A percentile compares a stretch with the other conserved stretches of the same genome.
phyloP scores from a whole-genome alignment of 2,797 vertebrate genomes.

The Pseudochirops corinnae region DNA sequence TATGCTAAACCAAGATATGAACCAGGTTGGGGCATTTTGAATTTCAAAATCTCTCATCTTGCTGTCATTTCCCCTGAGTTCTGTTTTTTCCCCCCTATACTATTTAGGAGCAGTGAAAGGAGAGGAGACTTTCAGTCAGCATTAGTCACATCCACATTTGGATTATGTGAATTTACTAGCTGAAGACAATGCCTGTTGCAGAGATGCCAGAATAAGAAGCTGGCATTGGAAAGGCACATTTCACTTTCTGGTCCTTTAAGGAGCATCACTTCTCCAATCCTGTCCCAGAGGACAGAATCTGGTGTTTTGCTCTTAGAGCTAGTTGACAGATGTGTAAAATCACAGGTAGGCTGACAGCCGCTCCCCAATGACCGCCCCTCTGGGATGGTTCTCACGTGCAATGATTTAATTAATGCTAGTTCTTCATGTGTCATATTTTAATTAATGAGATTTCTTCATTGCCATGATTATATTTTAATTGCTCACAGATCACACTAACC shows the following conservation, averaged over 20 bases:
- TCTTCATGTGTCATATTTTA: slow-evolving; percentile 82
- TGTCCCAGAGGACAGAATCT: slow-evolving; percentile 55
- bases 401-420: slow-evolving; percentile 85
- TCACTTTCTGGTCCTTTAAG: slow-evolving; percentile 20
- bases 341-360: slow-evolving; percentile 73
- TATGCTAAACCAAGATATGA: not conserved
- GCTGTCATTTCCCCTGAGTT: not conserved
- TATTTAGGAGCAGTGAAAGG: not conserved
- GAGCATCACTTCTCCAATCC: slow-evolving; percentile 27
- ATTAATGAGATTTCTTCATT: slow-evolving; percentile 85
- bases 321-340: slow-evolving; percentile 79
- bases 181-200: slow-evolving; percentile 6
- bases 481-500: slow-evolving; percentile 67
- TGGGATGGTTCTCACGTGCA: slow-evolving; percentile 46
- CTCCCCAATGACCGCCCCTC: slow-evolving; percentile 72
- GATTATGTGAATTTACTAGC: slow-evolving; percentile 20
- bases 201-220: slow-evolving; percentile 3
- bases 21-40: not conserved
- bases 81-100: slow-evolving; percentile 3
- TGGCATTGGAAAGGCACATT: not conserved
- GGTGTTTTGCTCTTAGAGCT: slow-evolving; percentile 52
- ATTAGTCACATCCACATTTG: not conserved
- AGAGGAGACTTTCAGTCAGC: not conserved
- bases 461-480: slow-evolving; percentile 81
- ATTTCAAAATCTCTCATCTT: not conserved